Base-by-base conservation (phyloP, 2,888 invertebrate genomes). In the Drosophila buzzatii region DNA sequence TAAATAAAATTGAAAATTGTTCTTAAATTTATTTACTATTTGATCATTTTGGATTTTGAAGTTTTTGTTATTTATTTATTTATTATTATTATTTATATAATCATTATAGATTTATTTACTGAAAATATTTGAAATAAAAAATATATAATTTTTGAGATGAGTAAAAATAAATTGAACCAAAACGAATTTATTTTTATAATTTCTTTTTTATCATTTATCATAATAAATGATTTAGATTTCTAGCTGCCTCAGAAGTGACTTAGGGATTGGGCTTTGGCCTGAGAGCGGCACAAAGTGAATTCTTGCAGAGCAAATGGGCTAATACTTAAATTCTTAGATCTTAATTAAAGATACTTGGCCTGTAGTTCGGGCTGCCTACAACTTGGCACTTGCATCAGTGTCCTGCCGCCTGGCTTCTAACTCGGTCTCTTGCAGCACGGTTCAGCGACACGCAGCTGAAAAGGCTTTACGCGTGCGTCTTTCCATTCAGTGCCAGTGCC, bases 401-500 rank as follows among this genome's bases (percentile, higher is more conserved):
- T 71, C 71, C 62, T 71, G 66, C 76, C 20, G 51, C 10, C 51
- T 33, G 37, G 16, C 58, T 52, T 16, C 45, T 57, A 31, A 31
- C 31, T 10, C 37, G 47, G 51, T 27, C 41, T 33, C 68, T 18
- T 42, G 20, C 49, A 45, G 44, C 59, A 65, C 74, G 76, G 85
- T 85, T 85, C 87, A 85, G 79, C 89, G 85, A 86, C 86, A 89
- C 89, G 56, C 59, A 55, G 49, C 73, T 75, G 68, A 70, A 87
- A 79, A 70, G 88, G 81, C 73, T 73, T 66, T 69, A 56, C 70
- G 65, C 71, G 49, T 51, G 69, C 76, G 74, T 89, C 89, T 85
- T 89, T 78, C 76, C 75, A 83, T 82, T 68, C 80, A 79, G 52
- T 55, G 47, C 9, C 59, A 49, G 51, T 53, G 53, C 42, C 16